Evolutionary conservation across 1,140 invertebrate genomes (phyloP), one percentile per base, ranked within the genome.

Genomic region (Microplitis mediator): DNA sequence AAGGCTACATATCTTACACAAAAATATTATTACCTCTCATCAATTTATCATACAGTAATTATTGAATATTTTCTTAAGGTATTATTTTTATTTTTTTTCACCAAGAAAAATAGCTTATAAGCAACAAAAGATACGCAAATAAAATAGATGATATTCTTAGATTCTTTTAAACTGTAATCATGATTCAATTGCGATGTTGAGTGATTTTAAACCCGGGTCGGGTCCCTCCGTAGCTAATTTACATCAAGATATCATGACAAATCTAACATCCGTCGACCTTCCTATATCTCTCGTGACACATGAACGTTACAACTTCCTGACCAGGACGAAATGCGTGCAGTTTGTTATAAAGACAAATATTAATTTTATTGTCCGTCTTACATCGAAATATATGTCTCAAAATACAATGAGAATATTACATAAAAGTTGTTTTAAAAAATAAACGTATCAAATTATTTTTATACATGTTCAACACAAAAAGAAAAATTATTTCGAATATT

Each of bases 221-320:
- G 56, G 23, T 32, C 56, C 56, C 56, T 23, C 23, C 56, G 23
- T 54, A 31, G 56, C 56, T 58, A 58, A 58, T 58, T 58, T 58
- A 58, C 14, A 58, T 58, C 56, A 58, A 58, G 56, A 58, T 58
- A 58, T 58, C 56, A 58, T 16, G 56, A 58, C 56, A 58, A 58
- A 58, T 58, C 56, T 58, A 58, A 31, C 56, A 58, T 58, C 56
- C 56, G 56, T 58, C 56, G 56, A 58, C 56, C 56, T 58, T 58
- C 56, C 56, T 23, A 58, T 45, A 45, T 45, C 39, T 58, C 56
- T 58, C 56, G 23, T 58, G 56, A 45, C 39, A 58, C 56, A 58
- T 58, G 23, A 58, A 58, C 16, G 56, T 58, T 31, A 31, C 56
- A 4, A 58, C 56, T 58, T 58, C 56, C 56, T 58, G 56, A 31